A percentile compares a stretch with the other conserved stretches of the same genome.
phyloP scores from a whole-genome alignment of 2,113 vertebrate species.

The Leptodactylus fuscus region DNA sequence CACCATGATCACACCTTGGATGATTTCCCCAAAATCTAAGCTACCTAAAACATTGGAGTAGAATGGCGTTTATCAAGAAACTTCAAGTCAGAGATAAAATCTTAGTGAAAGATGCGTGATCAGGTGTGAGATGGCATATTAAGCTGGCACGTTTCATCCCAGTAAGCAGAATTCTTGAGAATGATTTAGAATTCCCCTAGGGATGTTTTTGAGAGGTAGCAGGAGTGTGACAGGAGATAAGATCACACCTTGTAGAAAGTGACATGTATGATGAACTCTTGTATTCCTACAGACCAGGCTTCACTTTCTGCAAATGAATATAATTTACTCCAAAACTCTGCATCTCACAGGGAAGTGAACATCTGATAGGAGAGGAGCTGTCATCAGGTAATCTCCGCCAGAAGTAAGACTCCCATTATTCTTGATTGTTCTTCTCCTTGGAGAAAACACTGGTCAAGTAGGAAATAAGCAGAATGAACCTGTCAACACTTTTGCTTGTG shows the following conservation, averaged over 20 bases:
- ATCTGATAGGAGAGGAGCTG: slow-evolving; percentile 29
- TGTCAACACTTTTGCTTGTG: slow-evolving; percentile 42
- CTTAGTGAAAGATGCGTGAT: background rate
- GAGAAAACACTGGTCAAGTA: slow-evolving; percentile 48
- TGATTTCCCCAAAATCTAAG: background rate
- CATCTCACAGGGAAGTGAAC: slow-evolving; percentile 18
- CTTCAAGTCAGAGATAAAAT: background rate
- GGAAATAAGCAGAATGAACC: slow-evolving; percentile 51
- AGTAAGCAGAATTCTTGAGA: slow-evolving; percentile 3
- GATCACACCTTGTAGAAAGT: slow-evolving; percentile 24
- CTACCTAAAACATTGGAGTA: background rate
- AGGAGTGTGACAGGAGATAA: slow-evolving; percentile 24
- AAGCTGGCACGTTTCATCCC: background rate
- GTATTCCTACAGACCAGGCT: background rate
- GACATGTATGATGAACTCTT: slow-evolving; percentile 30
- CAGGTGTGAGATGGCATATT: background rate
- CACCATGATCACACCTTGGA: background rate
- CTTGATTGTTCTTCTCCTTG: slow-evolving; percentile 40
- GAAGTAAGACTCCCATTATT: slow-evolving; percentile 38
- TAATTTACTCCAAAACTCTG: slow-evolving; percentile 33
- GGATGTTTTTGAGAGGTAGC: background rate
- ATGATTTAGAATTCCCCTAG: background rate
- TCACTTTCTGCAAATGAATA: slow-evolving; percentile 39
- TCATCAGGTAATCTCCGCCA: slow-evolving; percentile 46
- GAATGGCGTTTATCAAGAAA: background rate